Evolutionary conservation across 1,140 invertebrate genomes (phyloP), one percentile per base, ranked within the genome.

Genomic region (Cyclargus thomasi): DNA sequence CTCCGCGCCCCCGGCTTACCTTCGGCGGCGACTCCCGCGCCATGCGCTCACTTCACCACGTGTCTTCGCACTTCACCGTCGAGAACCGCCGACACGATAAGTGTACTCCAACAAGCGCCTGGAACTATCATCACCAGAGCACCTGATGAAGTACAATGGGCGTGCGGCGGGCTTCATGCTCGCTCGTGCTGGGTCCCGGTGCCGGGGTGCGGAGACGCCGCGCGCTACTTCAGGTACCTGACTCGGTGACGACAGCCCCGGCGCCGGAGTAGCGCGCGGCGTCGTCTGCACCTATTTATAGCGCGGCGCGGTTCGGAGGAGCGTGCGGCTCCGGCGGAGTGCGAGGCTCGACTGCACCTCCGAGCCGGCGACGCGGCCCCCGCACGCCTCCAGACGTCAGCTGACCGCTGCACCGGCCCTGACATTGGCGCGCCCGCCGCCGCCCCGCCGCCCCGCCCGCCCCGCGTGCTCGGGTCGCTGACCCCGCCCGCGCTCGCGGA

Each of bases 131-230:
- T 92, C 93, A 97, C 96, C 96, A 97, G 96, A 97, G 96, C 96
- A 97, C 96, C 96, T 97, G 96, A 97, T 97, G 96, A 97, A 97
- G 96, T 97, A 97, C 96, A 97, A 97, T 97, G 95, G 95, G 96
- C 95, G 96, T 96, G 95, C 93, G 93, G 93, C 93, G 92, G 88
- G 72, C 75, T 67, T 64, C 67, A 69, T 59, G 62, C 20, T 7
- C 21, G 29, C 23, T 57, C 17, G 65, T 14, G 21, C 66, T 47
- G 73, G 65, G 23, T 35, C 23, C 10, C 20, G 65, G 35, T 69
- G 70, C 65, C 68, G 47, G 71, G 20, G 66, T 82, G 83, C 77
- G 81, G 83, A 81, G 92, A 92, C 94, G 91, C 91, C 96, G 96
- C 96, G 96, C 96, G 96, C 96, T 97, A 97, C 96, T 97, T 97